A percentile compares a stretch with the other conserved stretches of the same genome.
phyloP scores from a whole-genome alignment of 2,888 invertebrate species.

The Pyrrhia umbra region DNA sequence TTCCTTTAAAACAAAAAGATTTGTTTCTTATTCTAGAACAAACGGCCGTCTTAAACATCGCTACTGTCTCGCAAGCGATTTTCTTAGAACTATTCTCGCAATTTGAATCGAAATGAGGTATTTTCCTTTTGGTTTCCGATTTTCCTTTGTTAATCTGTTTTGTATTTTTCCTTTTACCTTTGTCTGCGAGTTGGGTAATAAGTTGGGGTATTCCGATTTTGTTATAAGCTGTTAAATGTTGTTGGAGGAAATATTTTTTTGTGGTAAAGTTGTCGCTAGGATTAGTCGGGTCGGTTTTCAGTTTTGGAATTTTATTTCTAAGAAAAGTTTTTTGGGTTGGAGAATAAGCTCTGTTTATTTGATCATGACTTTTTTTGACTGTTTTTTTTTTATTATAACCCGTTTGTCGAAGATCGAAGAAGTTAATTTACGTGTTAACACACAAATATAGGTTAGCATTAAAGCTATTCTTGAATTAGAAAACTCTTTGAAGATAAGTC shows the following conservation, averaged over 20 bases:
- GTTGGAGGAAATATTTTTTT: background rate
- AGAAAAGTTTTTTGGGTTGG: background rate
- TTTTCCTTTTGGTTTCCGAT: conserved; percentile 63
- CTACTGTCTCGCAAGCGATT: conserved; percentile 61
- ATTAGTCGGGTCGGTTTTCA: background rate
- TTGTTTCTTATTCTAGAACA: conserved; percentile 84
- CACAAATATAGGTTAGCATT: too few species aligned
- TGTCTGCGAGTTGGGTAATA: conserved; percentile 22
- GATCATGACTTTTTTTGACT: background rate
- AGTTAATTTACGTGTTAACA: too few species aligned
- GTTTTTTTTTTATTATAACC: background rate
- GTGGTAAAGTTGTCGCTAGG: background rate
- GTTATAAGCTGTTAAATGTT: conserved; percentile 18
- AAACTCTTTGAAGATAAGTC: too few species aligned
- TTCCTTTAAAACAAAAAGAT: conserved; percentile 89
- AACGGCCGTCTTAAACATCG: conserved; percentile 75
- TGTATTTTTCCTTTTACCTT: conserved; percentile 34
- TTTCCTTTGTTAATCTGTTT: conserved; percentile 57
- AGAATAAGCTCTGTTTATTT: background rate
- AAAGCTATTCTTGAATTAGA: too few species aligned
- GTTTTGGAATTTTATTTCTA: background rate
- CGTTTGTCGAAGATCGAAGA: too few species aligned
- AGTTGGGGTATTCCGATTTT: conserved; percentile 15
- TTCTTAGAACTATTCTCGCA: conserved; percentile 66
- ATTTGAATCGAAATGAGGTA: conserved; percentile 66